Conservation (phyloP, 2,888 invertebrate species). For the Mythimna ferrago region DNA sequence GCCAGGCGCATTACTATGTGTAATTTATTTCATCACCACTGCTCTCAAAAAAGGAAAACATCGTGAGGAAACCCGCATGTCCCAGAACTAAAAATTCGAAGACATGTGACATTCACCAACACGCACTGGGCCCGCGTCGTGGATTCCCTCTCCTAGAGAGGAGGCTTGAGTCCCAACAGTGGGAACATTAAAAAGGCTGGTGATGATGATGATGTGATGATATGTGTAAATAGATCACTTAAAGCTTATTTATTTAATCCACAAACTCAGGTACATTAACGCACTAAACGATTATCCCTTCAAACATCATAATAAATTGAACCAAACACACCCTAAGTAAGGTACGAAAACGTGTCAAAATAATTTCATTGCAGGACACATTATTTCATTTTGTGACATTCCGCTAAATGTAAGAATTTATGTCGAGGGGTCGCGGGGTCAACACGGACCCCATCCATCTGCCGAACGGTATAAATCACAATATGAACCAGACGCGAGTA, state of each 20-base stretch:
- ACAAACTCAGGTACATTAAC: background rate
- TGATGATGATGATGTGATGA: too few species aligned
- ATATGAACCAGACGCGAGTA: slow-evolving; percentile 63
- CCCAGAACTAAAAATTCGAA: too few species aligned
- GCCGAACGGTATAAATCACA: slow-evolving; percentile 74
- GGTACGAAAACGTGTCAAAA: slow-evolving; percentile 75
- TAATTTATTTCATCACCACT: too few species aligned
- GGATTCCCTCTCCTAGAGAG: too few species aligned
- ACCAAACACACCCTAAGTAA: slow-evolving; percentile 55
- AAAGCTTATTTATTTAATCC: background rate
- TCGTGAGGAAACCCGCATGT: too few species aligned
- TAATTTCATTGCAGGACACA: slow-evolving; percentile 75
- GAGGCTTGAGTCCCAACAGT: too few species aligned
- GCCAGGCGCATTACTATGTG: too few species aligned
- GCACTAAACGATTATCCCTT: slow-evolving; percentile 4
- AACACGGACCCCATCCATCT: slow-evolving; percentile 73
- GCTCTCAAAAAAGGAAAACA: too few species aligned
- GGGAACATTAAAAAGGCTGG: too few species aligned
- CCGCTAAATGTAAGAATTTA: slow-evolving; percentile 82
- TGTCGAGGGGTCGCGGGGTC: slow-evolving; percentile 75
- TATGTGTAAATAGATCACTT: too few species aligned
- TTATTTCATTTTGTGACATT: slow-evolving; percentile 74
- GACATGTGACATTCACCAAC: too few species aligned
- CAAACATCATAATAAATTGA: slow-evolving; percentile 52
- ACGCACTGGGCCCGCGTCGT: too few species aligned